Base-by-base conservation (phyloP, 2,888 invertebrate species). In the Eristalis pertinax region DNA sequence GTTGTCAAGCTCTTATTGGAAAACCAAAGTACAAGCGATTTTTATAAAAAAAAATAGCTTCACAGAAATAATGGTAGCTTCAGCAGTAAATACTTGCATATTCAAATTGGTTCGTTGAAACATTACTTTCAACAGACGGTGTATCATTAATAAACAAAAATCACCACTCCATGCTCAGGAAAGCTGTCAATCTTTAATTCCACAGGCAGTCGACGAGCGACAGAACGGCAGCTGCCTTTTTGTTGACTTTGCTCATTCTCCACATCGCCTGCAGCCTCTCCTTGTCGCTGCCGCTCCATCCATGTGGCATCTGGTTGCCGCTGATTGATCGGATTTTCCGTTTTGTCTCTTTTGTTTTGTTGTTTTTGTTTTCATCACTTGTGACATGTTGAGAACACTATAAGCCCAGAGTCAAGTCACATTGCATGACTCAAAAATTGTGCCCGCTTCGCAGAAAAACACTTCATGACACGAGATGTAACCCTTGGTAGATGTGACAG, bases 381-480 rank as follows among this genome's bases (percentile, higher is more conserved):
- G 75, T 86, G 86, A 86, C 82, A 83, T 70, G 68, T 69, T 64
- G 64, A 81, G 67, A 83, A 78, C 82, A 74, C 74, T 65, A 26
- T 60, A 77, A 70, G 50, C 73, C 50, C 67, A 56, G 38, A 74
- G 43, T 62, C 64, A 69, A 79, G 58, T 72, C 74, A 83, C 72
- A 82, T 78, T 82, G 78, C 75, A 86, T 82, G 83, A 86, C 75
- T 86, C 75, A 86, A 24, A 81, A 74, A 77, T 77, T 77, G 62
- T 81, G 73, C 73, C 64, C 58, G 81, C 64, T 60, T 68, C 82
- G 74, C 77, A 78, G 13, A 56, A 56, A 67, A 64, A 64, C n/a
- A 85, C 77, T 81, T 74, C 82, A 82, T 82, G 85, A 83, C 86
- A 86, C 67, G 75, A 86, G 86, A 86, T 83, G 78, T 86, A 86